Evolutionary conservation across 2,797 vertebrate genomes (phyloP), one percentile per base, ranked within the genome.

Genomic region (Acipenser ruthenus): DNA sequence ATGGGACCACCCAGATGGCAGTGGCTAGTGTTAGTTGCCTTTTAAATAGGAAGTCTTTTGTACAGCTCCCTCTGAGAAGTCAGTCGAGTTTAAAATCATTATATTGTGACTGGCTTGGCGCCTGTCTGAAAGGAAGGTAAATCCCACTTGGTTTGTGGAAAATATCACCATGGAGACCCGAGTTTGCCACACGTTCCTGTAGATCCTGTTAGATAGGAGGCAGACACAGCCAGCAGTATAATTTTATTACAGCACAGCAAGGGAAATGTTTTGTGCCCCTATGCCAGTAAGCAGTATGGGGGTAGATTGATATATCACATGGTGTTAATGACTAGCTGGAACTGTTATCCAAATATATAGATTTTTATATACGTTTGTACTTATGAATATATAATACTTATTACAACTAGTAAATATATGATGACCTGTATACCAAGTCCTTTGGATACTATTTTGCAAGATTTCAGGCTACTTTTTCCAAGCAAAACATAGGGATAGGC

Each of bases 161-260:
- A 82, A 83, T 87, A 88, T 91, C 89, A 89, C 89, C 89, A 91
- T 91, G 89, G 89, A 82, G 86, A 91, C 87, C 77, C 84, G 76
- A 82, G 84, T 89, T 83, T 85, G 80, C 83, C 83, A 86, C 86
- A 84, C 80, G 77, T 85, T 80, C 86, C 86, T 89, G 85, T 87
- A 90, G 88, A 90, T 90, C 77, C 77, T 84, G 79, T 80, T 82
- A 83, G 84, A 86, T 85, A 80, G 82, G 80, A 84, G 81, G 37
- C 37, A 37, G 37, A 37, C 83, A 82, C 78, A 84, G 80, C 75
- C 71, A 79, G 84, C 86, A 79, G 84, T 82, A 81, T 77, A 73
- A 75, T 78, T 74, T 78, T 72, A 75, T 73, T 68, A 4, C 37
- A 37, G 81, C 83, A 82, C 78, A 84, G 80, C 75, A 72, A 79